A percentile compares a stretch with the other conserved stretches of the same genome.
Conservation (phyloP, 2,888 invertebrate genomes). For the Melinaea menophilus region DNA sequence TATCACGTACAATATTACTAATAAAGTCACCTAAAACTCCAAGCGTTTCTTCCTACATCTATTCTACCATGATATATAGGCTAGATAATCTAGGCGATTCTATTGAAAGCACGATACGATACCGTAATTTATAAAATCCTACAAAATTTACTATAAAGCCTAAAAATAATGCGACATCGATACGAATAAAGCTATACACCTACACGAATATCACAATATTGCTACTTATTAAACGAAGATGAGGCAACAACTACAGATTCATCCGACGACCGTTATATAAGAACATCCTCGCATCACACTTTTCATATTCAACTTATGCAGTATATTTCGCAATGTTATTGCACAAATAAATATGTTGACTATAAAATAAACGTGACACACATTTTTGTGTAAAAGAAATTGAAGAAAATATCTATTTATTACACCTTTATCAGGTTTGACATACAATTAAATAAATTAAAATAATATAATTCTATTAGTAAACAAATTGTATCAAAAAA, state of each 20-base stretch:
- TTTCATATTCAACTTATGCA: constrained; percentile 27
- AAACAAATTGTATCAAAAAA: too few species aligned
- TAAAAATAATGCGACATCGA: constrained; percentile 37
- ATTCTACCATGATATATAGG: constrained; percentile 46
- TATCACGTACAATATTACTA: constrained; percentile 24
- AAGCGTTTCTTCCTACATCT: constrained; percentile 34
- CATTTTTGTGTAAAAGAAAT: constrained; percentile 4
- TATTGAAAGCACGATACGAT: constrained; percentile 45
- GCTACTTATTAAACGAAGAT: constrained; percentile 58
- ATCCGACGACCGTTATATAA: constrained; percentile 41
- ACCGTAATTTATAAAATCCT: constrained; percentile 17
- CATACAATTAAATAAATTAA: too few species aligned
- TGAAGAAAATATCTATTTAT: too few species aligned
- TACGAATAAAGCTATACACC: constrained; percentile 47
- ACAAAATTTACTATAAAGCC: constrained; percentile 25
- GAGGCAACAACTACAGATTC: constrained; percentile 51
- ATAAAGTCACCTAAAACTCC: constrained; percentile 14
- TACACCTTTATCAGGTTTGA: too few species aligned
- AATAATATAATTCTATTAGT: too few species aligned
- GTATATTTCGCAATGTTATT: constrained; percentile 25
- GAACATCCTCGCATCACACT: constrained; percentile 30
- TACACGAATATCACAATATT: constrained; percentile 71
- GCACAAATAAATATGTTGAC: constrained; percentile 26
- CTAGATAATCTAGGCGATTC: constrained; percentile 58
- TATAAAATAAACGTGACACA: constrained; percentile 20